A percentile compares a stretch with the other conserved stretches of the same genome.
These are phyloP conservation scores for Solenopsis invicta DNA, from an alignment of 1,140 invertebrate genomes.

Conservation along the genomic window DNA sequence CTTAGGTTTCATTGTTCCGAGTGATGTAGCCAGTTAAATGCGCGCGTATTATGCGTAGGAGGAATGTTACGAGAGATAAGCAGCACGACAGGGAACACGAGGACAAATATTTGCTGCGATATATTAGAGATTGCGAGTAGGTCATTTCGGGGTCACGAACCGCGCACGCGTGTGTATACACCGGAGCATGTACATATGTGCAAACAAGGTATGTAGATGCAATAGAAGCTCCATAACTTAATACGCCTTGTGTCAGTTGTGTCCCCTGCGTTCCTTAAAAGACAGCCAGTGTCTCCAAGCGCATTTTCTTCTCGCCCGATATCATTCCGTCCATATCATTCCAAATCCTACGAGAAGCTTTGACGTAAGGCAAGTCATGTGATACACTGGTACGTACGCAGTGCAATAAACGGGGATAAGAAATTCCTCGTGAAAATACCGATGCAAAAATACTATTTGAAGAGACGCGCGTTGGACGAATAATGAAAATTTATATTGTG, in stretches of 20 bases:
- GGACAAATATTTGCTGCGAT: conserved; percentile 52
- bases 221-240: conserved; percentile 51
- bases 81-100: conserved; percentile 5
- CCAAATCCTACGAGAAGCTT: conserved; percentile 63
- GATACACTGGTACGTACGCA: conserved; percentile 55
- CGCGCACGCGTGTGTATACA: not conserved
- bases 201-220: conserved; percentile 6
- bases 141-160: conserved; percentile 37
- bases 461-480: conserved; percentile 24
- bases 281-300: conserved; percentile 30
- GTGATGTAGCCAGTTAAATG: not conserved
- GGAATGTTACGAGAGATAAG: conserved; percentile 24
- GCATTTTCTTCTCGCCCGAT: conserved; percentile 40
- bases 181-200: not conserved
- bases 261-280: conserved; percentile 21
- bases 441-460: conserved; percentile 52
- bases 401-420: conserved; percentile 53
- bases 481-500: conserved; percentile 24
- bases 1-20: not conserved
- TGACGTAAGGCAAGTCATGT: conserved; percentile 49
- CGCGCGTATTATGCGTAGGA: conserved; percentile 30
- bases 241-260: conserved; percentile 5
- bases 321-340: conserved; percentile 30
- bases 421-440: conserved; percentile 2
- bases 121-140: conserved; percentile 53